These are phyloP conservation scores for Thymelicus acteon DNA, from an alignment of 2,888 invertebrate species.

Conservation along the genomic window DNA sequence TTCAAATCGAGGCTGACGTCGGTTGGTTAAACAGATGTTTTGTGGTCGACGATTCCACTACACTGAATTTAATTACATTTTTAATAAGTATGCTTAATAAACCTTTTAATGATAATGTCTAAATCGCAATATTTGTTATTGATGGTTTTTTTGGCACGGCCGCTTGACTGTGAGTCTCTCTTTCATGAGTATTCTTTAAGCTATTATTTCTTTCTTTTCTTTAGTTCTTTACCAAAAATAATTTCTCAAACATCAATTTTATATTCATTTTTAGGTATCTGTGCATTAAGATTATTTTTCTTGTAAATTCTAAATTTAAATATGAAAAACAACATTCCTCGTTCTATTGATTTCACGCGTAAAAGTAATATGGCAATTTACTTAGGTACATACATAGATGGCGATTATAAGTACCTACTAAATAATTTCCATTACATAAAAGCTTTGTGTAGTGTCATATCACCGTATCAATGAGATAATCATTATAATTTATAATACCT, in stretches of 20 bases:
- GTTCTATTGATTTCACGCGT: not conserved
- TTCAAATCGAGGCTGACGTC: conserved; percentile 31
- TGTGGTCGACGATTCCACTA: conserved; percentile 6
- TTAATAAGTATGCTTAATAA: not conserved
- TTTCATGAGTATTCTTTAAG: too few relatives aligned
- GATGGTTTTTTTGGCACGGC: too few relatives aligned
- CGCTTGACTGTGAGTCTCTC: too few relatives aligned
- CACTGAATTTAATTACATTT: not conserved
- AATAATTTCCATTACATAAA: conserved; percentile 4
- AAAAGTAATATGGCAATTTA: not conserved
- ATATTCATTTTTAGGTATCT: too few relatives aligned
- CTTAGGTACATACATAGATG: not conserved
- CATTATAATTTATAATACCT: conserved; percentile 1
- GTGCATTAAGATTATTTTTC: too few relatives aligned
- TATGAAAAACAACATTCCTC: too few relatives aligned
- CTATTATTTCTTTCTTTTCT: too few relatives aligned
- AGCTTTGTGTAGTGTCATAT: not conserved
- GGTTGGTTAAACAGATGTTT: conserved; percentile 28
- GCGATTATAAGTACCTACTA: not conserved
- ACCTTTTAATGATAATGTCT: too few relatives aligned
- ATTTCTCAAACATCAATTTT: too few relatives aligned
- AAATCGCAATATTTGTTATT: too few relatives aligned
- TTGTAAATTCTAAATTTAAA: too few relatives aligned
- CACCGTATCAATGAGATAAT: not conserved
- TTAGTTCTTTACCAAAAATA: too few relatives aligned